Evolutionary conservation across 2,113 vertebrate genomes (phyloP).

Genomic region (Amblyornis subalaris): DNA sequence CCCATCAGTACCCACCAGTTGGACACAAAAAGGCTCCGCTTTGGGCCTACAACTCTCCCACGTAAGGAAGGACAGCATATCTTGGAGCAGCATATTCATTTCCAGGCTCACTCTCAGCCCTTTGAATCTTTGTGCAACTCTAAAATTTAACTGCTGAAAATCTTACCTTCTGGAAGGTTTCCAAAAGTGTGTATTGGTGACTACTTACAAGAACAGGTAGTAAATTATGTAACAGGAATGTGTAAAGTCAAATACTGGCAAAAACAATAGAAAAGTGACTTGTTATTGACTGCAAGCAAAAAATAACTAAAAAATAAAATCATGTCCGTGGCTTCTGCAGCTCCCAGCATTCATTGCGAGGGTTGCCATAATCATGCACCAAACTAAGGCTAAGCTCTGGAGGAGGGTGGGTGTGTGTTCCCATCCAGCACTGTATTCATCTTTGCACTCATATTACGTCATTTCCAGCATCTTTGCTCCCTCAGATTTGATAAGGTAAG

Average conservation of each 20-base stretch:
- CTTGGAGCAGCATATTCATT: accelerated
- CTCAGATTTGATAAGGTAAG: not conserved
- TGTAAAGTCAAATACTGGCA: not conserved
- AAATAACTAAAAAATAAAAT: not conserved
- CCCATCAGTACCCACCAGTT: accelerated
- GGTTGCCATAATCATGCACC: not conserved
- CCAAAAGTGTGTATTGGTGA: not conserved
- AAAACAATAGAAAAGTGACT: accelerated
- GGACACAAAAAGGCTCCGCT: not conserved
- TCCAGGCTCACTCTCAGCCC: not conserved
- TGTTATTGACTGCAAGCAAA: not conserved
- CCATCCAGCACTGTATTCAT: not conserved
- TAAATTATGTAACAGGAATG: not conserved
- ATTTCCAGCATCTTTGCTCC: not conserved
- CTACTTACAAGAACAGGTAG: not conserved
- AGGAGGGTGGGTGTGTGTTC: not conserved
- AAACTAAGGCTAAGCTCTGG: not conserved
- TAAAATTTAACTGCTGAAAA: not conserved
- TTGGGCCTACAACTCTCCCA: not conserved
- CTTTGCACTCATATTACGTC: accelerated
- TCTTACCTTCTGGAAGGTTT: not conserved
- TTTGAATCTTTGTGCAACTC: not conserved
- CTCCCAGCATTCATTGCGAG: not conserved
- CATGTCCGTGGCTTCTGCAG: not conserved
- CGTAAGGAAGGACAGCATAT: not conserved